A percentile compares a stretch with the other conserved stretches of the same genome.
phyloP scores from a whole-genome alignment of 2,888 invertebrate species.

The Steromphala cineraria region DNA sequence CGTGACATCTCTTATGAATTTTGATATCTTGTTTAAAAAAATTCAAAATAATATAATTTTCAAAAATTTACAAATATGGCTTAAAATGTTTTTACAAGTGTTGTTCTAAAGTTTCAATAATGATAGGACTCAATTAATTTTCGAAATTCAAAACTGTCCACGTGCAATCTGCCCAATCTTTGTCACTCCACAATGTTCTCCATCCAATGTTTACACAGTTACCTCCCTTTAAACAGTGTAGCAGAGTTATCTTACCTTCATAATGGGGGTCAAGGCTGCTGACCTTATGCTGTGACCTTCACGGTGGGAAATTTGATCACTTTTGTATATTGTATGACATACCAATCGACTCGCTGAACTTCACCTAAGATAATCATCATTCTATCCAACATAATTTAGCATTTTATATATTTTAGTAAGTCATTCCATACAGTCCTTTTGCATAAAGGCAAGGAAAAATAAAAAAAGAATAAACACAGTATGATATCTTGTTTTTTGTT shows the following conservation, averaged over 20 bases:
- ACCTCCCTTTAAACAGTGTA: background rate
- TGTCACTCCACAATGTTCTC: background rate
- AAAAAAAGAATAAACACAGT: background rate
- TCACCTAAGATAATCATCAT: slow-evolving; percentile 3
- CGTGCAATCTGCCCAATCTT: too few species aligned
- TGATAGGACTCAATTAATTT: too few species aligned
- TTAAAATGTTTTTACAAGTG: too few species aligned
- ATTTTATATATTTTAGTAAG: slow-evolving; percentile 19
- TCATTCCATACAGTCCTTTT: slow-evolving; percentile 15
- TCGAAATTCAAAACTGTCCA: too few species aligned
- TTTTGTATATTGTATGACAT: background rate
- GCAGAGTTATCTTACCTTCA: background rate
- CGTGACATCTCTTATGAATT: too few species aligned
- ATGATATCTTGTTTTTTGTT: background rate
- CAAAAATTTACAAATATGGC: too few species aligned
- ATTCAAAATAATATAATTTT: too few species aligned
- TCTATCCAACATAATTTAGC: slow-evolving; percentile 9
- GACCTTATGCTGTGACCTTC: background rate
- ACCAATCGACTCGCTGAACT: background rate
- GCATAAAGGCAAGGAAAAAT: slow-evolving; percentile 18
- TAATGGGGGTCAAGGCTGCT: background rate
- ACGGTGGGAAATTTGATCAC: background rate
- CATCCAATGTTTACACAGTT: background rate
- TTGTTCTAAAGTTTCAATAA: too few species aligned
- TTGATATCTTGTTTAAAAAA: too few species aligned